These are phyloP conservation scores for Agriopis leucophaearia DNA, from an alignment of 2,888 invertebrate genomes.

Conservation along the genomic window DNA sequence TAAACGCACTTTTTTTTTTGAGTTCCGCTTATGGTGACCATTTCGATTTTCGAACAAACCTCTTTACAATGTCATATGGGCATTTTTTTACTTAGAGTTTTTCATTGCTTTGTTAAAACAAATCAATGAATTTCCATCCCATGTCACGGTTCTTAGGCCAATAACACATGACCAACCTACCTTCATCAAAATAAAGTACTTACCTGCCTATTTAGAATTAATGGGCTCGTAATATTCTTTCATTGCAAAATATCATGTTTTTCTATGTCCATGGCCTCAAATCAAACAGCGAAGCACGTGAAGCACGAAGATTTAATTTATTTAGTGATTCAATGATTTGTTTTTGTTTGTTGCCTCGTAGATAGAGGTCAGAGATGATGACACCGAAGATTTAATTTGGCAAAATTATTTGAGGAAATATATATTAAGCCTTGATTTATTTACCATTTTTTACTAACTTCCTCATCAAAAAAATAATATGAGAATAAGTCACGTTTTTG, in stretches of 20 bases:
- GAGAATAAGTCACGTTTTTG: too few relatives aligned
- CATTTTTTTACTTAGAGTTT: too few relatives aligned
- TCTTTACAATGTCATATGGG: too few relatives aligned
- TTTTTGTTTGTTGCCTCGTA: slow-evolving; percentile 19
- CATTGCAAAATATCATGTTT: slow-evolving; percentile 47
- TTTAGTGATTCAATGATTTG: slow-evolving; percentile 25
- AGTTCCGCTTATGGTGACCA: too few relatives aligned
- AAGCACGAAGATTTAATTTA: slow-evolving; percentile 36
- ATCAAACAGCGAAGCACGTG: slow-evolving; percentile 43
- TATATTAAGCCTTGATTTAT: not conserved
- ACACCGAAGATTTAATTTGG: slow-evolving; percentile 17
- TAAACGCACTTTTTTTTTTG: too few relatives aligned
- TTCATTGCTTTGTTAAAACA: too few relatives aligned
- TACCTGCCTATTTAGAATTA: slow-evolving; percentile 5
- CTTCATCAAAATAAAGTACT: slow-evolving; percentile 4
- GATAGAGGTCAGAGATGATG: slow-evolving; percentile 23
- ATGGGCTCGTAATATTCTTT: slow-evolving; percentile 25
- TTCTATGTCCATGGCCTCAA: slow-evolving; percentile 56
- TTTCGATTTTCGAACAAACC: too few relatives aligned
- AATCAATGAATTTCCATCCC: not conserved
- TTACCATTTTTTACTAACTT: slow-evolving; percentile 6
- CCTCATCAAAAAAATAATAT: not conserved
- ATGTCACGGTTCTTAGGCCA: slow-evolving; percentile 6
- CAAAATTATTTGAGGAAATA: slow-evolving; percentile 15
- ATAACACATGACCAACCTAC: slow-evolving; percentile 3